A percentile compares a stretch with the other conserved stretches of the same genome.
Evolutionary conservation across 2,797 vertebrate genomes (phyloP).

Genomic region (Ctenopoma multispine): DNA sequence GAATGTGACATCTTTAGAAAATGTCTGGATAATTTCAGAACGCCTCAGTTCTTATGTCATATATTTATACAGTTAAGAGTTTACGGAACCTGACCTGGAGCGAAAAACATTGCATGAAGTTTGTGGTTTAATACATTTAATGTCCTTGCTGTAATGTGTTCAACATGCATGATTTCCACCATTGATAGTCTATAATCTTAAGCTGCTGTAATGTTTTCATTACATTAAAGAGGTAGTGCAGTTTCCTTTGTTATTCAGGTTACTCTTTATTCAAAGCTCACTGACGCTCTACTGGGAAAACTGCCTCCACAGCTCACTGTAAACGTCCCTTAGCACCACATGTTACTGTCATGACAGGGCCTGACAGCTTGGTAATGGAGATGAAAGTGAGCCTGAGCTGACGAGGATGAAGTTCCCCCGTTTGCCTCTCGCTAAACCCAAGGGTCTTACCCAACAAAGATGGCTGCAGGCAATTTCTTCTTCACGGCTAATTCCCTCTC

Average conservation of each 20-base stretch:
- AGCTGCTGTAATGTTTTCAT: too few relatives aligned
- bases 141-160: too few relatives aligned
- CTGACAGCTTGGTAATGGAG: constrained; percentile 25
- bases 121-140: too few relatives aligned
- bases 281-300: constrained; percentile 7
- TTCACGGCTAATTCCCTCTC: neutral
- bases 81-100: too few relatives aligned
- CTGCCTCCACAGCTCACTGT: neutral
- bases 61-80: too few relatives aligned
- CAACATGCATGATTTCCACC: too few relatives aligned
- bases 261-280: constrained; percentile 31
- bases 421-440: neutral
- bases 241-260: neutral
- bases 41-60: too few relatives aligned
- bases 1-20: too few relatives aligned
- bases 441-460: neutral
- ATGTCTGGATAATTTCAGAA: too few relatives aligned
- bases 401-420: constrained; percentile 17
- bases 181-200: too few relatives aligned
- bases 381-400: constrained; percentile 32
- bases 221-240: neutral
- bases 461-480: constrained; percentile 27
- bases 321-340: constrained; percentile 13
- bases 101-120: too few relatives aligned
- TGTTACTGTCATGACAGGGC: constrained; percentile 15